Evolutionary conservation across 2,797 vertebrate genomes (phyloP).

Genomic region (Distichodus sexfasciatus): DNA sequence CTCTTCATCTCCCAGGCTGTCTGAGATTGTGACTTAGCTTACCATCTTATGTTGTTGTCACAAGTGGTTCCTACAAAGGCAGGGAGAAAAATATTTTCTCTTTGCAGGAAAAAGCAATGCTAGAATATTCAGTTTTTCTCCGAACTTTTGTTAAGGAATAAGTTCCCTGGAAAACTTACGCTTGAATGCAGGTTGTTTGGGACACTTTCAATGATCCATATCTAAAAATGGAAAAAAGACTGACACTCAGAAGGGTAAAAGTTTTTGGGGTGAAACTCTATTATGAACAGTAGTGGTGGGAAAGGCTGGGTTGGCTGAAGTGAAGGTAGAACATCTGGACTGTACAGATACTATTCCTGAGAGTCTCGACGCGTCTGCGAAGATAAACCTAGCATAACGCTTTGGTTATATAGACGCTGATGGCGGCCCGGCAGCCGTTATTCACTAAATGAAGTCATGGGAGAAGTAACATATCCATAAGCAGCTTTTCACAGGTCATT

Average conservation of each 20-base stretch:
- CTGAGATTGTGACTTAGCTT: neutral
- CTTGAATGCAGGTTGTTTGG: constrained; percentile 18
- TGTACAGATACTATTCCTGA: constrained; percentile 73
- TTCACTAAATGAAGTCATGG: constrained; percentile 63
- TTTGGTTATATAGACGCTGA: constrained; percentile 76
- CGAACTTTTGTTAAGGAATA: constrained; percentile 1
- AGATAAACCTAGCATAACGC: constrained; percentile 71
- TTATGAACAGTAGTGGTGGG: constrained; percentile 64
- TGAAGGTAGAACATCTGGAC: constrained; percentile 70
- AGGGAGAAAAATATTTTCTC: neutral
- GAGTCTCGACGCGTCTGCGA: constrained; percentile 61
- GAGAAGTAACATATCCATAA: constrained; percentile 61
- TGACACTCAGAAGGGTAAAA: constrained; percentile 30
- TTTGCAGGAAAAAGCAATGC: no score
- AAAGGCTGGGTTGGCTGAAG: no score
- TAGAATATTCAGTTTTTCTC: neutral
- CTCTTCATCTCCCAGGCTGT: neutral
- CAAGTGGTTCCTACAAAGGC: neutral
- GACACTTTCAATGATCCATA: constrained; percentile 1
- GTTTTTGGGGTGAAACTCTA: constrained; percentile 42
- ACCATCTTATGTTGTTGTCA: neutral
- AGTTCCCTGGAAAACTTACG: neutral
- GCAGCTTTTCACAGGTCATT: constrained; percentile 62
- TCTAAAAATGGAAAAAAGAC: constrained; percentile 14
- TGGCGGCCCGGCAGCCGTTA: constrained; percentile 68